Base-by-base conservation (phyloP, 2,888 invertebrate species). In the Chloroclysta siterata region DNA sequence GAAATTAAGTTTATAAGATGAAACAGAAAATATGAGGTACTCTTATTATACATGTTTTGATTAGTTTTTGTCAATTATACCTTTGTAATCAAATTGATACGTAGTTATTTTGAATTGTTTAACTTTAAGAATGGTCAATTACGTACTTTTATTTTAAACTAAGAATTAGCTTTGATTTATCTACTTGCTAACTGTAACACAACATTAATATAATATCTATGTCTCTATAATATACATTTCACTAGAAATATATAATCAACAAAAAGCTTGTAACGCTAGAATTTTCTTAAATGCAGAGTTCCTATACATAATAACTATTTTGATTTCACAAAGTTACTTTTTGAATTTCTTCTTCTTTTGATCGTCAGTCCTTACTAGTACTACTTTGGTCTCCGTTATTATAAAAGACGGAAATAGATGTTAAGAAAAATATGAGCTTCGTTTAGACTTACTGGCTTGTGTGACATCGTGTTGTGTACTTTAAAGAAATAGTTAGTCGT, bases 351-450 rank as follows among this genome's bases (percentile, higher is more conserved):
- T 42, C 8, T 39, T 42, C 8, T 29, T 50, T 41, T 41, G 8
- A 47, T 58, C 11, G 44, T 44, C 48, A 53, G 8, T 42, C 15
- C 41, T 28, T 41, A 50, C 28, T n/a, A 56, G 39, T 44, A 44
- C 53, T 53, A 44, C 11, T 14, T 53, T 61, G 51, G 15, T 60
- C 50, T 47, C 58, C 51, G 60, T 68, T 66, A 54, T 79, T 78
- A 80, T 81, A 82, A 82, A 79, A 75, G 82, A 83, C 82, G 79
- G 85, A 79, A 81, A 87, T 92, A 92, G 90, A 76, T 85, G 78
- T 87, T 93, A 92, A 92, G 91, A 89, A 88, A 75, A 91, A 90
- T 90, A 92, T 90, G 92, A 93, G 92, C 92, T 93, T 93, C 84
- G 79, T 91, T 90, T 90, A 92, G 92, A 89, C 78, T 90, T 81